A percentile compares a stretch with the other conserved stretches of the same genome.
Evolutionary conservation across 2,113 vertebrate genomes (phyloP).

Genomic region (Xerus inauris): DNA sequence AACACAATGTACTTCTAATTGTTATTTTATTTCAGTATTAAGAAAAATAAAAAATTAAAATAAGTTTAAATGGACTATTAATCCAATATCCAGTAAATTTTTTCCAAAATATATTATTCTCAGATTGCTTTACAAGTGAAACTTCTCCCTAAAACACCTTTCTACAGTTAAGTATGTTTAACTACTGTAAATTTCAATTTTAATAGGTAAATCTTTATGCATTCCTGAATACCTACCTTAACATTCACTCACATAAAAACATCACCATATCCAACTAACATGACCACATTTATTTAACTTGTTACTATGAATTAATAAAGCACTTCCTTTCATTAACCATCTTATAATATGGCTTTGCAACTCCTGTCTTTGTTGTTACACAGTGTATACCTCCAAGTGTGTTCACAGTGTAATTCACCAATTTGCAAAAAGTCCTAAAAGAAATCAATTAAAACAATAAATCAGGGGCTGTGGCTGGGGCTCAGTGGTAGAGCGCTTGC

Average conservation of each 20-base stretch:
- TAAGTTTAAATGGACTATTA: constrained; percentile 43
- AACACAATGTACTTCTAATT: not conserved
- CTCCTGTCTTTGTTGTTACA: not conserved
- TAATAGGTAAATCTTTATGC: not conserved
- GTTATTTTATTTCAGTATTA: constrained; percentile 64
- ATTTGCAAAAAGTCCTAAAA: not conserved
- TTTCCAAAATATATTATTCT: not conserved
- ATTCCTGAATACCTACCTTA: constrained; percentile 3
- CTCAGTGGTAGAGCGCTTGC: too few relatives aligned
- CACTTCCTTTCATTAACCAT: not conserved
- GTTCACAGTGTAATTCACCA: not conserved
- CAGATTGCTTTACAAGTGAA: constrained; percentile 4
- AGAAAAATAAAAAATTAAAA: constrained; percentile 54
- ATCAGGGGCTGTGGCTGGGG: not conserved
- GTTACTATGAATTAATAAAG: constrained; percentile 29
- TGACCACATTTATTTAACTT: not conserved
- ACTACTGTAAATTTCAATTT: not conserved
- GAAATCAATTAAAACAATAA: not conserved
- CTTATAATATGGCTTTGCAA: not conserved
- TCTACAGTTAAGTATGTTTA: not conserved
- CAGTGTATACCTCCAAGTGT: not conserved
- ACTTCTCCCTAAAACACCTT: not conserved
- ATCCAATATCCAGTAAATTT: not conserved
- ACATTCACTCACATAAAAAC: not conserved
- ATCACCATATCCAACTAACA: constrained; percentile 47